Percentiles rank a stretch among this genome's conserved stretches.
phyloP scores from a whole-genome alignment of 2,113 vertebrate species.

The Protobothrops flavoviridis region DNA sequence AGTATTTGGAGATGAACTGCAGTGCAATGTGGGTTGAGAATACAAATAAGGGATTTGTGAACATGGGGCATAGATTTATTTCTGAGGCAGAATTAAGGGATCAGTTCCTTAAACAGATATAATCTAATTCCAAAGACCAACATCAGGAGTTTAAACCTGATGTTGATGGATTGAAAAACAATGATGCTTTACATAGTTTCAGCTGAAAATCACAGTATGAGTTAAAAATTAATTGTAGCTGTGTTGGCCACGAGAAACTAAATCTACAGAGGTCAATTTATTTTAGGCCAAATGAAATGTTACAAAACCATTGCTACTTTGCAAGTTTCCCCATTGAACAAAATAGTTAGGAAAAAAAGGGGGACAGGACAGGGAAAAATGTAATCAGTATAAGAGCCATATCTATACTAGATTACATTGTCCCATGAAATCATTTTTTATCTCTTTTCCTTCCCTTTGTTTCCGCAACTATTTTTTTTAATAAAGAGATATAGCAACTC shows the following conservation, averaged over 20 bases:
- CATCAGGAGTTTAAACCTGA: not conserved
- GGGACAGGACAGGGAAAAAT: not conserved
- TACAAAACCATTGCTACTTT: not conserved
- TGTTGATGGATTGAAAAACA: not conserved
- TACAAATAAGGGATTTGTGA: not conserved
- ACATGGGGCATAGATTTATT: not conserved
- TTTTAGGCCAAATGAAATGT: not conserved
- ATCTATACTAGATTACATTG: not conserved
- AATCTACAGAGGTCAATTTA: not conserved
- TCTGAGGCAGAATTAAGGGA: not conserved
- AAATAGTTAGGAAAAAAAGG: not conserved
- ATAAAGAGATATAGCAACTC: not conserved
- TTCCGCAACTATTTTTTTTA: not conserved
- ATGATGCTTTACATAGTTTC: not conserved
- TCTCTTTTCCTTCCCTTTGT: not conserved
- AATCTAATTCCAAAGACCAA: not conserved
- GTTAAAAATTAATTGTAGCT: not conserved
- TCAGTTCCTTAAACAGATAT: not conserved
- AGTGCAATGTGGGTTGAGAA: not conserved
- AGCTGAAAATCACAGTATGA: not conserved
- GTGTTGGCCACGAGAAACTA: not conserved
- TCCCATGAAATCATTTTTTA: not conserved
- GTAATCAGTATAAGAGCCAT: not conserved
- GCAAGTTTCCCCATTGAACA: not conserved
- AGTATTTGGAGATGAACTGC: not conserved